A percentile compares a stretch with the other conserved stretches of the same genome.
These are phyloP conservation scores for Lasioglossum malachurum DNA, from an alignment of 2,888 invertebrate species.

Conservation along the genomic window DNA sequence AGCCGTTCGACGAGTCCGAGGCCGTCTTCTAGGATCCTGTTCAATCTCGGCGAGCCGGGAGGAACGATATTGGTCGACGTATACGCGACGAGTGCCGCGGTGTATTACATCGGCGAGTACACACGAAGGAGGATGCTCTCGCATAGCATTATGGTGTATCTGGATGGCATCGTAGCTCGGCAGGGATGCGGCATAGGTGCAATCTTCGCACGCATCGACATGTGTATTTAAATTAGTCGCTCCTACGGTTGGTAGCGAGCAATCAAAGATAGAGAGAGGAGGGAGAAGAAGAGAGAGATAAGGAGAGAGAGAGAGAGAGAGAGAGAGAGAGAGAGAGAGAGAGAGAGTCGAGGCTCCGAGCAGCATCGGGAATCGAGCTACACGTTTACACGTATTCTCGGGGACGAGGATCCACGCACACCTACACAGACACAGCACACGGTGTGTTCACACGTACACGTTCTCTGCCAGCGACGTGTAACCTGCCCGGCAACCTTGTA, in stretches of 20 bases:
- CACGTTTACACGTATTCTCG: conserved; percentile 29
- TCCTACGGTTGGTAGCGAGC: conserved; percentile 77
- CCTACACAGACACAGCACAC: background rate
- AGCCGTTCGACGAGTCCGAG: conserved; percentile 68
- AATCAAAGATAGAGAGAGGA: background rate
- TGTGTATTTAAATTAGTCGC: conserved; percentile 84
- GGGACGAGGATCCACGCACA: conserved; percentile 16
- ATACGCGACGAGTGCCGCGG: conserved; percentile 26
- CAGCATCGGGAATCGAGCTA: conserved; percentile 56
- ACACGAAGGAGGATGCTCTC: conserved; percentile 32
- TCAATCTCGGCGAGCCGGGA: background rate
- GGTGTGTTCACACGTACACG: conserved; percentile 40
- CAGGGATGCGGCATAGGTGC: conserved; percentile 76
- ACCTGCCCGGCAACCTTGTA: conserved; percentile 73
- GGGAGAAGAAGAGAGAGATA: background rate
- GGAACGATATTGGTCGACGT: conserved; percentile 24
- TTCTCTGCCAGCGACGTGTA: conserved; percentile 53
- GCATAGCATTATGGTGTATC: conserved; percentile 68
- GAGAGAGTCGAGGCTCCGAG: conserved; percentile 51
- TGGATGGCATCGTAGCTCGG: conserved; percentile 59
- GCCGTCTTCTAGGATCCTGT: conserved; percentile 45
- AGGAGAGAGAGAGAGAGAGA: background rate
- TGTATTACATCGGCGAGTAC: conserved; percentile 57
- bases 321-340: background rate
- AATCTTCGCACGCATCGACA: conserved; percentile 84